Percentiles rank a stretch among this genome's conserved stretches.
These are phyloP conservation scores for Otocyon megalotis DNA, from an alignment of 2,113 vertebrate species.

Conservation along the genomic window DNA sequence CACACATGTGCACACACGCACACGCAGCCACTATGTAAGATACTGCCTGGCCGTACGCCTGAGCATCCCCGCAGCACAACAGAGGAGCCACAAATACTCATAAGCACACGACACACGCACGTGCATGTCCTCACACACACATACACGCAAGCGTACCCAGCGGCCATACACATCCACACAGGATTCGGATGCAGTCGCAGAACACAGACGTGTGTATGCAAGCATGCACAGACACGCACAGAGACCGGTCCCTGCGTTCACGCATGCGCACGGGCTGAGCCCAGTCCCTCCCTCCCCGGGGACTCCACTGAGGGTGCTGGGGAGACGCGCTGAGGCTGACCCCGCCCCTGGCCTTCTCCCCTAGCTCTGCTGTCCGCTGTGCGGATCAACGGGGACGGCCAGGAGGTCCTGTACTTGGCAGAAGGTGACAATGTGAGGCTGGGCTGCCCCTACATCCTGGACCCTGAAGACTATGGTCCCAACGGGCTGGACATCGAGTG, in stretches of 20 bases:
- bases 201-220: not conserved
- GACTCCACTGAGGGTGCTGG: not conserved
- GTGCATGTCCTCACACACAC: not conserved
- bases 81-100: not conserved
- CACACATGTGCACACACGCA: not conserved
- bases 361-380: conserved; percentile 84
- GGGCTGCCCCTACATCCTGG: conserved; percentile 90
- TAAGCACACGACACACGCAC: not conserved
- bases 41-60: not conserved
- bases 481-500: conserved; percentile 92
- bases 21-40: not conserved
- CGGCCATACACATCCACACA: not conserved
- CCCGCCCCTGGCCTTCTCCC: not conserved
- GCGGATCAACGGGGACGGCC: conserved; percentile 84
- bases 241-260: not conserved
- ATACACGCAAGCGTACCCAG: not conserved
- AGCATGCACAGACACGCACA: not conserved
- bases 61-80: not conserved
- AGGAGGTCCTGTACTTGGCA: conserved; percentile 89
- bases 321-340: not conserved
- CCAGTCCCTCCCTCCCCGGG: not conserved
- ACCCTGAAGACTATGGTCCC: conserved; percentile 88
- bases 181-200: not conserved
- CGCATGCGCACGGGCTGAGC: not conserved
- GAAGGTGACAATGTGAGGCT: conserved; percentile 88